phyloP scores from a whole-genome alignment of 2,113 vertebrate genomes.

The Coracopsis vasa region DNA sequence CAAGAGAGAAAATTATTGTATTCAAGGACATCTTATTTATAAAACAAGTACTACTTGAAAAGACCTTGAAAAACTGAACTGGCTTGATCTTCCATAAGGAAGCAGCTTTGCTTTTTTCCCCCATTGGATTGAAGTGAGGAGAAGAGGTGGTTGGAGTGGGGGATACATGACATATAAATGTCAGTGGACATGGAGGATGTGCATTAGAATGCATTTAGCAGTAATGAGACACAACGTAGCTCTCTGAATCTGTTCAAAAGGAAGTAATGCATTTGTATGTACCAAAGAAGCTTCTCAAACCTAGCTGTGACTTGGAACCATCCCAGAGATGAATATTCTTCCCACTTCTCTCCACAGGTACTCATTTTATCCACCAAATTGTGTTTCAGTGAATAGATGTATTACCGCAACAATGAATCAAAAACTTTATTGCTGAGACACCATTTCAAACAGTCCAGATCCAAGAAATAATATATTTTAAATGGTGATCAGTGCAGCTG shows the following conservation, averaged over 20 bases:
- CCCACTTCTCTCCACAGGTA: not conserved
- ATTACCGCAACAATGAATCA: not conserved
- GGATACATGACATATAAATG: rapidly evolving
- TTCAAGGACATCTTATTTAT: not conserved
- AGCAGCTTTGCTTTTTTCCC: not conserved
- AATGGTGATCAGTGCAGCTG: not conserved
- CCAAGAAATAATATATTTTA: not conserved
- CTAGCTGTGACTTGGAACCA: not conserved
- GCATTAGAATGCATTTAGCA: not conserved
- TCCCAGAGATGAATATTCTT: not conserved
- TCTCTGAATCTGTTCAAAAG: not conserved
- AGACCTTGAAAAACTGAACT: not conserved
- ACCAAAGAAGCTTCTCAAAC: rapidly evolving
- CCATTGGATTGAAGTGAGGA: not conserved
- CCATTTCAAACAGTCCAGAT: not conserved
- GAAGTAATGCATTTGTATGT: not conserved
- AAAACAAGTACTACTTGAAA: not conserved
- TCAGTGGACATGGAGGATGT: not conserved
- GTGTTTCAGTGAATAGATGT: not conserved
- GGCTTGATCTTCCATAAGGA: not conserved
- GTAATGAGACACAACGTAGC: not conserved
- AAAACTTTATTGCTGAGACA: not conserved
- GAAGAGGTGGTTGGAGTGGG: not conserved
- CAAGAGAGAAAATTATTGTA: not conserved
- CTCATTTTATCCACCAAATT: not conserved